Percentiles rank a stretch among this genome's conserved stretches.
phyloP scores from a whole-genome alignment of 2,888 invertebrate genomes.

The Willowsia nigromaculata region DNA sequence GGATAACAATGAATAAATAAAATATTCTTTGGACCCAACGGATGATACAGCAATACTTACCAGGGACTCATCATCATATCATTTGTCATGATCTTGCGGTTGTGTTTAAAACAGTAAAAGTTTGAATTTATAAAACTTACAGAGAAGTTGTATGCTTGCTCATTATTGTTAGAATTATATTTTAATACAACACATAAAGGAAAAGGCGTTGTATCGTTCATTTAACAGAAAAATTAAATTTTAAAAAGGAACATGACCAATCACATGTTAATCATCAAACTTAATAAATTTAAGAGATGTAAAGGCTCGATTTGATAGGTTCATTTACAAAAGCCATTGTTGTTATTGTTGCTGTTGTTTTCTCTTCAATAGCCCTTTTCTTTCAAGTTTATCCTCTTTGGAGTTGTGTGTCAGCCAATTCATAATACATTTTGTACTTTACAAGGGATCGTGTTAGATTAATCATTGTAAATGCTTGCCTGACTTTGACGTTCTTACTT shows the following conservation, averaged over 20 bases:
- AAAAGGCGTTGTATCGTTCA: too few species aligned
- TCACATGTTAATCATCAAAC: not conserved
- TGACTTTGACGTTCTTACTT: not conserved
- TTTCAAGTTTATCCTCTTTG: not conserved
- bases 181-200: too few species aligned
- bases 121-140: not conserved
- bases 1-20: not conserved
- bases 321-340: not conserved
- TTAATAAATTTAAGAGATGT: not conserved
- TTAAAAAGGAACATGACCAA: not conserved
- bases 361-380: not conserved
- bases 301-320: not conserved
- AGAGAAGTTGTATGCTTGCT: not conserved
- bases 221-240: too few species aligned
- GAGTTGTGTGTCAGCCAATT: not conserved
- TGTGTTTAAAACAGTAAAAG: not conserved
- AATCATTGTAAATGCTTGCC: slow-evolving; percentile 5
- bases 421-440: not conserved
- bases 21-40: not conserved
- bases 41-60: not conserved
- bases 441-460: not conserved
- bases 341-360: not conserved
- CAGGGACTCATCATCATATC: not conserved
- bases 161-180: not conserved
- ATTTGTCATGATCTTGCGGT: not conserved